Evolutionary conservation across 35 echinoderm and acorn worm genomes (phyloP), one percentile per base, ranked within the genome.

Genomic region (Anneissia japonica): DNA sequence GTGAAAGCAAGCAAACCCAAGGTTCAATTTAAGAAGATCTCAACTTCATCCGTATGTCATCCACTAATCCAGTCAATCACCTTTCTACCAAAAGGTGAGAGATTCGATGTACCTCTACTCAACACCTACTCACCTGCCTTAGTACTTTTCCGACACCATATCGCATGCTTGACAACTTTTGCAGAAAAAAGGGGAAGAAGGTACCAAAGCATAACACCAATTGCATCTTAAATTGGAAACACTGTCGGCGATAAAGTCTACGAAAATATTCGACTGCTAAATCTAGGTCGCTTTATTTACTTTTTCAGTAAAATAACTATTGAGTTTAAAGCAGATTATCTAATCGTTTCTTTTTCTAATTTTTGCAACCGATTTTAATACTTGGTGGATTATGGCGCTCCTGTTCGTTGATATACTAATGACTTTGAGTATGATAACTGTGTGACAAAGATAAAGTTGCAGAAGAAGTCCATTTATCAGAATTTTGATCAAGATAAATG

Each of bases 281-380:
- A 64, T 64, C 51, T 64, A 64, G 51, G 51, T 64, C 51, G 51
- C 51, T 64, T 64, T 64, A 64, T 64, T 64, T 64, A 64, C 51
- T 64, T 64, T 64, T 64, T 26, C 51, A 64, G 51, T 64, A 64
- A 64, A 64, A 64, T 64, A 64, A 64, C 51, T 64, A 64, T 64
- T 64, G 51, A 64, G 51, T 64, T 64, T 64, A 64, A 64, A 64
- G 51, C 7, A 64, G 51, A 64, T 64, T 64, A 64, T 64, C 51
- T 64, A 12, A 64, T 64, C 51, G 51, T 64, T 64, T 64, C 51
- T 64, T 64, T 64, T 64, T 64, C 51, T 64, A 64, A 64, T 64
- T 64, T 64, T 64, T 64, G 51, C 51, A 23, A 23, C 51, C 51
- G 51, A 64, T 64, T 64, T 64, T 64, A 64, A 64, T 64, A 64